A percentile compares a stretch with the other conserved stretches of the same genome.
Evolutionary conservation across 1,140 invertebrate genomes (phyloP).

Genomic region (Drosophila repletoides): DNA sequence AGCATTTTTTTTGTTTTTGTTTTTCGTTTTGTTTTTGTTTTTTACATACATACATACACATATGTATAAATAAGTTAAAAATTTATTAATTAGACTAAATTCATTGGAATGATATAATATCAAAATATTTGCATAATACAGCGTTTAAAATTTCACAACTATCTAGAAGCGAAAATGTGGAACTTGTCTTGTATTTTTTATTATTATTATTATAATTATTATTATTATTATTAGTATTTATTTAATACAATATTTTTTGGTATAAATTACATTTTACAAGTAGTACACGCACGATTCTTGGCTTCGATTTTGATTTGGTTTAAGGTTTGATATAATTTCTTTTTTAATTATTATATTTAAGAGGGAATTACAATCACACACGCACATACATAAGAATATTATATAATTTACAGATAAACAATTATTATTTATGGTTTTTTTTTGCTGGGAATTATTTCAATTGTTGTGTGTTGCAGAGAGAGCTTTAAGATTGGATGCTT

Average conservation of each 20-base stretch:
- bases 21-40: constrained; percentile 48
- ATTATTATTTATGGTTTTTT: constrained; percentile 3
- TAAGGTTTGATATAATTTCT: constrained; percentile 1
- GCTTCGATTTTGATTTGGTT: constrained; percentile 47
- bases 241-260: background rate
- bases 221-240: constrained; percentile 9
- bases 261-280: constrained; percentile 61
- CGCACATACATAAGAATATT: constrained; percentile 15
- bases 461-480: constrained; percentile 6
- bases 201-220: constrained; percentile 12
- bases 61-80: constrained; percentile 81
- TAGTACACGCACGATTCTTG: constrained; percentile 57
- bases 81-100: constrained; percentile 80
- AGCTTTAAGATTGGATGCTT: background rate
- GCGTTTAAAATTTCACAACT: constrained; percentile 78
- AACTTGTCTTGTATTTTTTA: constrained; percentile 38
- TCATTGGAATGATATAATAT: constrained; percentile 81
- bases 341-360: background rate
- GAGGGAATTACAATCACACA: constrained; percentile 30
- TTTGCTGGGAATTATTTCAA: background rate
- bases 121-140: constrained; percentile 79
- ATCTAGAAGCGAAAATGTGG: constrained; percentile 74
- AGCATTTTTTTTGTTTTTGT: constrained; percentile 32
- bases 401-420: constrained; percentile 39
- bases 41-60: constrained; percentile 75